Conservation (phyloP, 1,140 invertebrate species). For the Drosophila leontia region DNA sequence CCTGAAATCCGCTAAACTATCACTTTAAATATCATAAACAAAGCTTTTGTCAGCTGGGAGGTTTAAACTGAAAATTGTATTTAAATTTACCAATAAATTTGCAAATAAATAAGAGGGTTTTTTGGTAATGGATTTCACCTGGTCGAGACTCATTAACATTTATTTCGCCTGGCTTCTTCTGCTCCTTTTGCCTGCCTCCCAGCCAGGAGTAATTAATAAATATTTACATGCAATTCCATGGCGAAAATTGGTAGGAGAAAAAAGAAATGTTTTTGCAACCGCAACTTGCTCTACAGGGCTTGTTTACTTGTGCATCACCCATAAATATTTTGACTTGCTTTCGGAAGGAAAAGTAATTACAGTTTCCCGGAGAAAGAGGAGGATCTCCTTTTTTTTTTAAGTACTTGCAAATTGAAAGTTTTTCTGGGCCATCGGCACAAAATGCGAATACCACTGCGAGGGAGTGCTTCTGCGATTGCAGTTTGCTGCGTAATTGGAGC, state of each 20-base stretch:
- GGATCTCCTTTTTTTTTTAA: neutral
- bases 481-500: constrained; percentile 32
- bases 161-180: neutral
- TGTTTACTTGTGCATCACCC: neutral
- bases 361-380: neutral
- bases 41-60: no score
- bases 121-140: neutral
- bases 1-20: no score
- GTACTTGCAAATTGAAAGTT: constrained; percentile 17
- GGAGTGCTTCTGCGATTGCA: neutral
- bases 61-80: neutral
- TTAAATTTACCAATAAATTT: neutral
- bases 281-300: constrained; percentile 5
- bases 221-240: constrained; percentile 1
- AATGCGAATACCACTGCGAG: neutral
- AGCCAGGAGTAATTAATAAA: constrained; percentile 3
- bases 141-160: neutral
- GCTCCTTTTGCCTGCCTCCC: neutral
- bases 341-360: constrained; percentile 9
- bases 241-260: neutral
- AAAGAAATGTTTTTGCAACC: neutral
- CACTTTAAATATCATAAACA: no score
- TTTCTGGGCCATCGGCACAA: constrained; percentile 21
- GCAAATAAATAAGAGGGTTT: neutral
- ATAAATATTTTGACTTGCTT: constrained; percentile 11